These are phyloP conservation scores for Drosophila kurseongensis DNA, from an alignment of 1,140 invertebrate genomes.

Conservation along the genomic window DNA sequence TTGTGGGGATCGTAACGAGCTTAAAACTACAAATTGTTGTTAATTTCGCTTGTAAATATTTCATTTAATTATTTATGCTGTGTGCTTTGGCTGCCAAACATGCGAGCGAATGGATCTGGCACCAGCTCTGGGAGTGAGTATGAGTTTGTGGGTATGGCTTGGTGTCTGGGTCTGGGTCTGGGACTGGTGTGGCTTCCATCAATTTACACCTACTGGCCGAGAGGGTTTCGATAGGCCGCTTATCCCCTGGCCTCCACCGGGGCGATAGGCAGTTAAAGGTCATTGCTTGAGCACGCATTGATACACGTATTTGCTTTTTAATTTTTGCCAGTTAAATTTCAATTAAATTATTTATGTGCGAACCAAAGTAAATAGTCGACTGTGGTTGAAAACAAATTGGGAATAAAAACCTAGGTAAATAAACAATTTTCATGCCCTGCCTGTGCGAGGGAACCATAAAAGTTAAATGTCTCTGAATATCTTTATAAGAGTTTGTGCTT, in stretches of 20 bases:
- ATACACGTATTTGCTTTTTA: slow-evolving; percentile 58
- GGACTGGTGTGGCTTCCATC: slow-evolving; percentile 46
- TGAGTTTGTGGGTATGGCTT: background rate
- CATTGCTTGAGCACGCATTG: slow-evolving; percentile 57
- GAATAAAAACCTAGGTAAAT: slow-evolving; percentile 15
- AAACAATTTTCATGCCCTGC: slow-evolving; percentile 40
- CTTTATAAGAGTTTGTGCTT: background rate
- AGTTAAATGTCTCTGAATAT: slow-evolving; percentile 32
- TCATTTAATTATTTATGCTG: slow-evolving; percentile 77
- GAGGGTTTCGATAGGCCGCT: slow-evolving; percentile 1
- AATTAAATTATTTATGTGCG: slow-evolving; percentile 66
- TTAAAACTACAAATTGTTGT: slow-evolving; percentile 75
- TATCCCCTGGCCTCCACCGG: background rate
- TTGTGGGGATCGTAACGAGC: slow-evolving; percentile 62
- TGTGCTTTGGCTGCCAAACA: slow-evolving; percentile 49
- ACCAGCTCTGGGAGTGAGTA: slow-evolving; percentile 7
- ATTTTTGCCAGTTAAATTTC: slow-evolving; percentile 59
- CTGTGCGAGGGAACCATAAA: slow-evolving; percentile 52
- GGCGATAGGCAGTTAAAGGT: slow-evolving; percentile 40
- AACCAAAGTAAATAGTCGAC: slow-evolving; percentile 9
- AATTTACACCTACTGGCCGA: slow-evolving; percentile 62
- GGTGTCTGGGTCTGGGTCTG: background rate
- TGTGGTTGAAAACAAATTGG: background rate
- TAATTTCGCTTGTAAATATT: slow-evolving; percentile 80
- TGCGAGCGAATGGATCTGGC: slow-evolving; percentile 20